Conservation (phyloP, 2,888 invertebrate genomes). For the Aphelenchoides bicaudatus region DNA sequence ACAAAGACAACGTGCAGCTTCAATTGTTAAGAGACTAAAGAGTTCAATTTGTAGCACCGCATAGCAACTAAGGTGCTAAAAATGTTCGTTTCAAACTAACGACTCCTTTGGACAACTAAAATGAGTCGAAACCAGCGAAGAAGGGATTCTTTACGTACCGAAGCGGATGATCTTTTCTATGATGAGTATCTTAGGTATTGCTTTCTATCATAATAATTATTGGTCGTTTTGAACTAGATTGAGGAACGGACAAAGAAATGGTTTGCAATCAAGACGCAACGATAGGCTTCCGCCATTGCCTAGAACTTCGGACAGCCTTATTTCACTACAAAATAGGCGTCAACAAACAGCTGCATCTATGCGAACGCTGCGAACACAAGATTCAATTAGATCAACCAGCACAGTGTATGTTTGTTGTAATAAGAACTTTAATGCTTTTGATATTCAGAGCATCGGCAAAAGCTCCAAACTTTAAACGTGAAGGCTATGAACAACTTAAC, state of each 20-base stretch:
- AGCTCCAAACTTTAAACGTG: constrained; percentile 3
- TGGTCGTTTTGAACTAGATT: no score
- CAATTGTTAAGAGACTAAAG: no score
- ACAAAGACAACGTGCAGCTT: no score
- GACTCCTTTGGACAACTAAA: no score
- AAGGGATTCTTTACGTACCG: not conserved
- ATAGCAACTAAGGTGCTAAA: no score
- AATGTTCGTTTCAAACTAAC: not conserved
- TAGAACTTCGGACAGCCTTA: not conserved
- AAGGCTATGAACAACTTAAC: constrained; percentile 16
- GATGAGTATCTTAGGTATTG: no score
- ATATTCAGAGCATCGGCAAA: not conserved
- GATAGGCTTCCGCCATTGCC: not conserved
- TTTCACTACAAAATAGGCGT: not conserved
- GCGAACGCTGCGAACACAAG: not conserved
- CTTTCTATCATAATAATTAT: no score
- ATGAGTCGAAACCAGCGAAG: not conserved
- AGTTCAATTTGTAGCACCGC: no score
- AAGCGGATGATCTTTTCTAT: constrained; percentile 8
- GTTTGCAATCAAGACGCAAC: not conserved
- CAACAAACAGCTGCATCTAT: not conserved
- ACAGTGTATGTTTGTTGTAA: not conserved
- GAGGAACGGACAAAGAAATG: not conserved
- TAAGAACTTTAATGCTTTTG: not conserved
- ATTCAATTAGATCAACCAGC: not conserved